phyloP scores from a whole-genome alignment of 2,797 vertebrate genomes.

The Odontamblyopus lacepedii region DNA sequence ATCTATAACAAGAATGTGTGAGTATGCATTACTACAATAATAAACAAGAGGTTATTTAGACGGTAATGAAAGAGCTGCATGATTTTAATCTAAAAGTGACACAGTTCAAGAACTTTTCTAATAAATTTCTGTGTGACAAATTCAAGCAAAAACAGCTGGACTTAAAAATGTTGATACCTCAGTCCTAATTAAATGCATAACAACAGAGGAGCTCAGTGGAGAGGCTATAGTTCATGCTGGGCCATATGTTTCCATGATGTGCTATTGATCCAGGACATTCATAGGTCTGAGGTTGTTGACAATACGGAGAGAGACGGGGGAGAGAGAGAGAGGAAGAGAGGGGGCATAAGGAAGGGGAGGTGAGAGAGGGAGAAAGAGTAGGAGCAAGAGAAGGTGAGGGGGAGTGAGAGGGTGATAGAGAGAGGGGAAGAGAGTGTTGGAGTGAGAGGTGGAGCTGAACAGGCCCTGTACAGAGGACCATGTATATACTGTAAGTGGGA shows the following conservation, averaged over 20 bases:
- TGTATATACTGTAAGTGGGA: slow-evolving; percentile 12
- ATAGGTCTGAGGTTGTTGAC: slow-evolving; percentile 36
- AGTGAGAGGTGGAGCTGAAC: too few species aligned
- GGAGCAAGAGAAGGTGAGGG: too few species aligned
- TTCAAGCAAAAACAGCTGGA: neutral
- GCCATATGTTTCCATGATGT: slow-evolving; percentile 59
- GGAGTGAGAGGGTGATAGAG: too few species aligned
- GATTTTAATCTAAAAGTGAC: neutral
- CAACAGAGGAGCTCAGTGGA: neutral
- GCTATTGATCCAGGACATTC: slow-evolving; percentile 58
- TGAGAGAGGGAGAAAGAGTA: too few species aligned
- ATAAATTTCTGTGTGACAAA: neutral
- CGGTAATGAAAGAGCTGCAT: neutral
- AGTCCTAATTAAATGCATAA: neutral
- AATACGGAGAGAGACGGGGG: slow-evolving; percentile 1
- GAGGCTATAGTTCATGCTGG: neutral
- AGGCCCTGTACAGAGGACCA: slow-evolving; percentile 29
- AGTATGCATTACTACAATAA: neutral
- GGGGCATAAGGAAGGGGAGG: too few species aligned
- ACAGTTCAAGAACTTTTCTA: neutral
- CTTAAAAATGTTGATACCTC: neutral
- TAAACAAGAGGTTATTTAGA: neutral
- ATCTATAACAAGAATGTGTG: neutral
- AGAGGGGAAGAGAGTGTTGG: too few species aligned
- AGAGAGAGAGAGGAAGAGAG: too few species aligned